Conservation (phyloP, 1,140 invertebrate genomes). For the Drosophila virilis region DNA sequence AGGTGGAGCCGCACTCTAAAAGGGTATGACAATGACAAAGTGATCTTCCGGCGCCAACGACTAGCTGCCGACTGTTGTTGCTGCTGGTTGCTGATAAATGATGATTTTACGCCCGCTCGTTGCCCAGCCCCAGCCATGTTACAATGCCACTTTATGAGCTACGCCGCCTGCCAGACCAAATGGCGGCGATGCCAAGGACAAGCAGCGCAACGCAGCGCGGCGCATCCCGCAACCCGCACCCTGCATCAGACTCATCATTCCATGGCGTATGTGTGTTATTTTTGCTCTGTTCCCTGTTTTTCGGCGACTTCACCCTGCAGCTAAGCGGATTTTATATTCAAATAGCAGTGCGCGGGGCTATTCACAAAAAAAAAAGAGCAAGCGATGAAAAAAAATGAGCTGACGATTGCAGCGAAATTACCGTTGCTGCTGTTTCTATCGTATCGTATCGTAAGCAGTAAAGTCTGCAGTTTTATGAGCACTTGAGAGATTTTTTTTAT, state of each 20-base stretch:
- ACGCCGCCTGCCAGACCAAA: constrained; percentile 37
- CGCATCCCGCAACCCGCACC: background rate
- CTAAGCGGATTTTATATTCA: constrained; percentile 78
- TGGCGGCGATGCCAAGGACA: constrained; percentile 47
- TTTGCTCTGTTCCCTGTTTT: constrained; percentile 40
- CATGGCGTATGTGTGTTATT: constrained; percentile 36
- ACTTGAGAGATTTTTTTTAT: constrained; percentile 48
- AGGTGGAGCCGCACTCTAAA: constrained; percentile 54
- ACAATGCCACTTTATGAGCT: constrained; percentile 74
- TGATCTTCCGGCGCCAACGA: constrained; percentile 73
- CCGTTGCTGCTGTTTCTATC: constrained; percentile 41
- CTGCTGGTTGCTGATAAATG: constrained; percentile 67
- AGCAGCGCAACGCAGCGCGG: constrained; percentile 12
- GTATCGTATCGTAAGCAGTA: constrained; percentile 53
- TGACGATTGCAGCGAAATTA: constrained; percentile 73
- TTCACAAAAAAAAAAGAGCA: constrained; percentile 21
- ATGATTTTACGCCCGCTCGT: constrained; percentile 70
- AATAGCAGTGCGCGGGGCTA: constrained; percentile 47
- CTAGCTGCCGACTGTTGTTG: constrained; percentile 22
- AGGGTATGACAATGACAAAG: constrained; percentile 81
- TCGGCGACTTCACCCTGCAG: constrained; percentile 41
- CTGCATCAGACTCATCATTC: constrained; percentile 14
- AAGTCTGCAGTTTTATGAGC: constrained; percentile 76
- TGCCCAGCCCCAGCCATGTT: constrained; percentile 55
- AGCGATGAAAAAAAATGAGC: constrained; percentile 34